Conservation (phyloP, 1,140 invertebrate genomes). For the Magallana gigas region DNA sequence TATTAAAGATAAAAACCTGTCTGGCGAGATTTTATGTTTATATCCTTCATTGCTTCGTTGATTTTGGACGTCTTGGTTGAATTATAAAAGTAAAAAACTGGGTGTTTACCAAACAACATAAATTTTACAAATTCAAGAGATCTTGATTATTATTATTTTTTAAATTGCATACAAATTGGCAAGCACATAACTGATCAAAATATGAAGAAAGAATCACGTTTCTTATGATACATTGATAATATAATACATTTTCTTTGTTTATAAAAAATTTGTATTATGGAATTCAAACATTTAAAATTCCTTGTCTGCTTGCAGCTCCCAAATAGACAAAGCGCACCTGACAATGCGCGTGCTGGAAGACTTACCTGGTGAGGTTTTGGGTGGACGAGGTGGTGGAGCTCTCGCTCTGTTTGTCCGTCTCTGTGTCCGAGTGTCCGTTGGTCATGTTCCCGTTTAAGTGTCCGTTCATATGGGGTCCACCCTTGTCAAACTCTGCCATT, state of each 20-base stretch:
- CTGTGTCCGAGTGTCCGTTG: slow-evolving; percentile 20
- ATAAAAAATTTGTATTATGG: no score
- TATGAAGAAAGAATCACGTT: no score
- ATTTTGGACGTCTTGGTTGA: background rate
- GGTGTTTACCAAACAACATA: no score
- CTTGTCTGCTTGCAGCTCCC: no score
- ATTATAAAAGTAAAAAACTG: background rate
- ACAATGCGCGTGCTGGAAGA: background rate
- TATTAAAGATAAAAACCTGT: background rate
- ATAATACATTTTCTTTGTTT: no score
- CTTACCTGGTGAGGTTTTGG: slow-evolving; percentile 23
- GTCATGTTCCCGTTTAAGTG: background rate
- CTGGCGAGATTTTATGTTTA: background rate
- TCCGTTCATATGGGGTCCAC: slow-evolving; percentile 9
- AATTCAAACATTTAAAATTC: no score
- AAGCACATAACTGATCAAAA: no score
- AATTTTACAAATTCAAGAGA: no score
- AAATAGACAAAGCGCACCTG: background rate
- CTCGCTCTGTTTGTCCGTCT: slow-evolving; percentile 27
- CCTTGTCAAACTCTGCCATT: background rate
- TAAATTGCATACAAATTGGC: no score
- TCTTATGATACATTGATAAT: no score
- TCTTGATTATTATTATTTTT: no score
- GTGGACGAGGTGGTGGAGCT: slow-evolving; percentile 11
- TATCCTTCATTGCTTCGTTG: background rate